phyloP scores from a whole-genome alignment of 2,888 invertebrate genomes.

The Aspidapion aeneum region DNA sequence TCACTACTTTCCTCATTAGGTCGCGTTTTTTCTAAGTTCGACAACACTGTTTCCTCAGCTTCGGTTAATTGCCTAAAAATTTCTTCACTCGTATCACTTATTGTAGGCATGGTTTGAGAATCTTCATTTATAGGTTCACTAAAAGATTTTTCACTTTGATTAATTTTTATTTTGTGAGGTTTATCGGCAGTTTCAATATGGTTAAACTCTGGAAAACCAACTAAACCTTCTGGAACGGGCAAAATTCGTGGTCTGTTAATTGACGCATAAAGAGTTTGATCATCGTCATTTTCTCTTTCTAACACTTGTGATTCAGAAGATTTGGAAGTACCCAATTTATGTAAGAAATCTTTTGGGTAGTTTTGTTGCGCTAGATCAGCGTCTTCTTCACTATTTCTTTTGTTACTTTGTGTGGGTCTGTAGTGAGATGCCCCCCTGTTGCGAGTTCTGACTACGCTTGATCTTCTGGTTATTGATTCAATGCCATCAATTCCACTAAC shows the following conservation, averaged over 20 bases:
- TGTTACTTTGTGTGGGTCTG: slow-evolving; percentile 45
- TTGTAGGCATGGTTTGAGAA: slow-evolving; percentile 2
- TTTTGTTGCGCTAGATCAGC: slow-evolving; percentile 51
- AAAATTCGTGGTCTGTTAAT: slow-evolving; percentile 52
- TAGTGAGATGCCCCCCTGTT: slow-evolving; percentile 54
- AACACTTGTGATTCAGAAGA: slow-evolving; percentile 39
- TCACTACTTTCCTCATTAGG: not conserved
- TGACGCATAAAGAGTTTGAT: slow-evolving; percentile 56
- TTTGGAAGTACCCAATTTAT: slow-evolving; percentile 28
- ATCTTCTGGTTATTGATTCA: slow-evolving; percentile 31
- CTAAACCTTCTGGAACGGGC: slow-evolving; percentile 34
- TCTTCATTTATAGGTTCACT: not conserved
- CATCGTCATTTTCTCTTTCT: slow-evolving; percentile 45
- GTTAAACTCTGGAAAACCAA: slow-evolving; percentile 40
- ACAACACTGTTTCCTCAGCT: not conserved
- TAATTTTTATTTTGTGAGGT: not conserved
- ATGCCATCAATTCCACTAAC: slow-evolving; percentile 17
- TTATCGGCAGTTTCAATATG: not conserved
- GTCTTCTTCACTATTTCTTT: slow-evolving; percentile 35
- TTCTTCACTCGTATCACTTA: not conserved
- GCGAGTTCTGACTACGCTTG: slow-evolving; percentile 22
- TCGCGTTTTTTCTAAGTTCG: not conserved
- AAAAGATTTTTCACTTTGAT: not conserved
- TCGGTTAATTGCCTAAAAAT: not conserved
- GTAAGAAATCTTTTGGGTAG: slow-evolving; percentile 43